phyloP scores from a whole-genome alignment of 2,797 vertebrate species.

The Ctenochaetus hawaiiensis region DNA sequence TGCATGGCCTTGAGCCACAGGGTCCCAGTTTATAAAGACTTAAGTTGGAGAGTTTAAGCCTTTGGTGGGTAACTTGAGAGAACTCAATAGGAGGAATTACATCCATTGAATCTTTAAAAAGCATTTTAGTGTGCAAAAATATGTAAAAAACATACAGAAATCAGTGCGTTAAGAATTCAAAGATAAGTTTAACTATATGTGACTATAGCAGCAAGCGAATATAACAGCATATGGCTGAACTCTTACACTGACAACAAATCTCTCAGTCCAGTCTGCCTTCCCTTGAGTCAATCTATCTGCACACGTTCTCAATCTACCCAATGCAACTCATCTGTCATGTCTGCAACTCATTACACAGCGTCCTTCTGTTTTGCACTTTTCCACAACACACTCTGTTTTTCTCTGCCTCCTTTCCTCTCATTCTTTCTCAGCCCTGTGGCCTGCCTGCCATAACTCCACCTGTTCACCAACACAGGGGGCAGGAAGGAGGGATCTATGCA shows the following conservation, averaged over 20 bases:
- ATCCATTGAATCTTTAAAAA: background rate
- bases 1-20: conserved; percentile 68
- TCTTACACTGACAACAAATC: background rate
- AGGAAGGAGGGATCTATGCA: conserved; percentile 78
- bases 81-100: conserved; percentile 13
- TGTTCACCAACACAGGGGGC: conserved; percentile 79
- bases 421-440: conserved; percentile 62
- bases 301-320: conserved; percentile 19
- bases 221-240: background rate
- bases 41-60: conserved; percentile 51
- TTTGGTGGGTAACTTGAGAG: conserved; percentile 24
- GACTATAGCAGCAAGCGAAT: background rate
- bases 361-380: conserved; percentile 46
- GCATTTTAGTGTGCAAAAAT: conserved; percentile 4
- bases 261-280: background rate
- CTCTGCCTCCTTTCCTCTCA: conserved; percentile 18
- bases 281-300: conserved; percentile 5
- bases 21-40: conserved; percentile 68
- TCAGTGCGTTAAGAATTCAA: background rate
- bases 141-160: conserved; percentile 6
- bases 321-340: conserved; percentile 55
- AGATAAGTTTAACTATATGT: background rate
- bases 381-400: conserved; percentile 40
- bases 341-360: conserved; percentile 61
- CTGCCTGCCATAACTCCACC: conserved; percentile 81